Evolutionary conservation across 2,888 invertebrate genomes (phyloP).

Genomic region (Neuroscelio doddi): DNA sequence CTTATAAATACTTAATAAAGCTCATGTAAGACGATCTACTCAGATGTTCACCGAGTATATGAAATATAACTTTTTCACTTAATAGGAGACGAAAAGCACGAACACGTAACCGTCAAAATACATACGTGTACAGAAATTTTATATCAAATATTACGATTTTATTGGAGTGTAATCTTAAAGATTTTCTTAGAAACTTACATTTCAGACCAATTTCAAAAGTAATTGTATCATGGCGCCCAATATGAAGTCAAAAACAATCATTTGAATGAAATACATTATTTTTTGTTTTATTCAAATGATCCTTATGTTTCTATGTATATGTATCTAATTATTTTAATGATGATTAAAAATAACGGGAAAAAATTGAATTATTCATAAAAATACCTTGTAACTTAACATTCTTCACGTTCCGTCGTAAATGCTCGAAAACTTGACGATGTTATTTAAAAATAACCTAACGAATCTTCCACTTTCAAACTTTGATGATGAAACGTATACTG

Average conservation of each 20-base stretch:
- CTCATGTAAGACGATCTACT: neutral
- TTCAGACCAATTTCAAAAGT: too few relatives aligned
- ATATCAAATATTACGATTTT: conserved; percentile 23
- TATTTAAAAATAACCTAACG: conserved; percentile 27
- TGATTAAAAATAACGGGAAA: too few relatives aligned
- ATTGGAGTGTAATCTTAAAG: conserved; percentile 26
- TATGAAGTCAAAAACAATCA: neutral
- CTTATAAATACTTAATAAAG: neutral
- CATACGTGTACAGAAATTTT: conserved; percentile 19
- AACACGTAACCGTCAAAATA: conserved; percentile 20
- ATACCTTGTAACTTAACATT: too few relatives aligned
- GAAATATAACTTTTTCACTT: conserved; percentile 17
- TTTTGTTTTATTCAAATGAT: too few relatives aligned
- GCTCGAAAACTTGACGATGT: conserved; percentile 22
- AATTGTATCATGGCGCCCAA: too few relatives aligned
- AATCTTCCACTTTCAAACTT: conserved; percentile 1
- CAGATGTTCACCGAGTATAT: neutral
- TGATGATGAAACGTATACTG: conserved; percentile 33
- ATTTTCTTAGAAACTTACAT: too few relatives aligned
- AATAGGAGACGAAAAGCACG: conserved; percentile 11
- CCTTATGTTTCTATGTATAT: too few relatives aligned
- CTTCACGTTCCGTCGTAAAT: neutral
- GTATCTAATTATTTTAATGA: too few relatives aligned
- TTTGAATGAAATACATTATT: neutral
- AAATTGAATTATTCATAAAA: too few relatives aligned